These are phyloP conservation scores for Myotis lucifugus DNA, from an alignment of 2,113 vertebrate genomes.

Conservation along the genomic window DNA sequence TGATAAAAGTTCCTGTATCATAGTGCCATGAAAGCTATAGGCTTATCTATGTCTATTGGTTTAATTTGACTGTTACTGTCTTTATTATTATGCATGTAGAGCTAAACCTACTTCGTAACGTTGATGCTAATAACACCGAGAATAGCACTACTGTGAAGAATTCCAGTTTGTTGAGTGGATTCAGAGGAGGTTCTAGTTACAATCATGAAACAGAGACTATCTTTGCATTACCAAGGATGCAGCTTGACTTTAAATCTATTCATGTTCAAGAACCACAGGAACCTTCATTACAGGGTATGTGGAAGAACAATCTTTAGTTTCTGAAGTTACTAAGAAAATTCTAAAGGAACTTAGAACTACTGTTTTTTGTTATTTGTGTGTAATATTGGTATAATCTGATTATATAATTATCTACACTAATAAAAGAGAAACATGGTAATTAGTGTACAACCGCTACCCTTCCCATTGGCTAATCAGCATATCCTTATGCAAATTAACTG, in stretches of 20 bases:
- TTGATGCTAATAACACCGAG: slow-evolving; percentile 94
- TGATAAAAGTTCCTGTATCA: background rate
- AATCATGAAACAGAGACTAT: slow-evolving; percentile 99
- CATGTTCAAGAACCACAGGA: slow-evolving; percentile 97
- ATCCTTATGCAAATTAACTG: too few relatives aligned
- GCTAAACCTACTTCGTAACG: slow-evolving; percentile 95
- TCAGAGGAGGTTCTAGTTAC: slow-evolving; percentile 94
- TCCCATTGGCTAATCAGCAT: too few relatives aligned
- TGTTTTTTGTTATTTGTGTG: slow-evolving; percentile 9
- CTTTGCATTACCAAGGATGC: slow-evolving; percentile 98
- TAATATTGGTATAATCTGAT: slow-evolving; percentile 6
- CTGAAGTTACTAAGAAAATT: background rate
- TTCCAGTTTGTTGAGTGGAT: slow-evolving; percentile 94
- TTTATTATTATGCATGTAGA: slow-evolving; percentile 84
- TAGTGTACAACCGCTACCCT: too few relatives aligned
- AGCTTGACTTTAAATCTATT: slow-evolving; percentile 98
- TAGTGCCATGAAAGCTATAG: background rate
- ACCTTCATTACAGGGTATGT: slow-evolving; percentile 91
- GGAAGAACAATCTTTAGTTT: slow-evolving; percentile 14
- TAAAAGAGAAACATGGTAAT: too few relatives aligned
- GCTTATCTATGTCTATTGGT: background rate
- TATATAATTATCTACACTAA: background rate
- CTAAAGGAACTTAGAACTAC: background rate
- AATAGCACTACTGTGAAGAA: slow-evolving; percentile 92
- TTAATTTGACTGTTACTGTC: background rate